These are phyloP conservation scores for Meles meles DNA, from an alignment of 2,113 vertebrate species.

Conservation along the genomic window DNA sequence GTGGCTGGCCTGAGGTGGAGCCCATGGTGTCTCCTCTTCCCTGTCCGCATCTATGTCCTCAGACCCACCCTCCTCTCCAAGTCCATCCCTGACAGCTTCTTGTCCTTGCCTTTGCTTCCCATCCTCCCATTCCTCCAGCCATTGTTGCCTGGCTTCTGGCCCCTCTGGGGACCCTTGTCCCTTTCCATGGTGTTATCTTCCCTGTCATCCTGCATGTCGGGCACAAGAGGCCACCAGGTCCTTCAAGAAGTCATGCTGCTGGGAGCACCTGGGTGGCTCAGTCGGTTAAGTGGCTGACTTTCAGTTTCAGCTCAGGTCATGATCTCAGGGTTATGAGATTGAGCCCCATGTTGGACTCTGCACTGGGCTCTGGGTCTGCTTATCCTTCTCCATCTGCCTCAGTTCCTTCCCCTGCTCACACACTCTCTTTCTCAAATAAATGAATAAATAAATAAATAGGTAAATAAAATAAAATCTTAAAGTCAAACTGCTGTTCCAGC, in stretches of 20 bases:
- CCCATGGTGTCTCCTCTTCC: conserved; percentile 86
- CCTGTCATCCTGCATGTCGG: conserved; percentile 92
- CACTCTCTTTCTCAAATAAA: no score
- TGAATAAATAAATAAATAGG: neutral
- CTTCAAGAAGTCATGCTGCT: conserved; percentile 95
- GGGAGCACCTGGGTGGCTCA: neutral
- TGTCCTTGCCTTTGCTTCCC: conserved; percentile 89
- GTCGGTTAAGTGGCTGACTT: neutral
- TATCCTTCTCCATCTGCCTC: neutral
- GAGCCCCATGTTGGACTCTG: neutral
- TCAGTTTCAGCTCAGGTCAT: neutral
- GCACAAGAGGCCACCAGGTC: conserved; percentile 90
- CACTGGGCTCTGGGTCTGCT: neutral
- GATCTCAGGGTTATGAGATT: neutral
- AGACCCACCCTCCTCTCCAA: conserved; percentile 91
- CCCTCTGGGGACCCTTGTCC: conserved; percentile 80
- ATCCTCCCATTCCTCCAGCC: conserved; percentile 90
- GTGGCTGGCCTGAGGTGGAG: conserved; percentile 80
- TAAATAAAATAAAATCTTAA: neutral
- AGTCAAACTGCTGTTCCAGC: conserved; percentile 94
- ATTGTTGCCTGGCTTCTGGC: conserved; percentile 83
- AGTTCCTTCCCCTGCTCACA: neutral
- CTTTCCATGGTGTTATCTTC: conserved; percentile 91
- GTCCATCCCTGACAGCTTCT: conserved; percentile 91
- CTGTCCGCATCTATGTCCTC: conserved; percentile 90